Evolutionary conservation across 2,888 invertebrate species (phyloP), one percentile per base, ranked within the genome.

Genomic region (Eilema griseolum): DNA sequence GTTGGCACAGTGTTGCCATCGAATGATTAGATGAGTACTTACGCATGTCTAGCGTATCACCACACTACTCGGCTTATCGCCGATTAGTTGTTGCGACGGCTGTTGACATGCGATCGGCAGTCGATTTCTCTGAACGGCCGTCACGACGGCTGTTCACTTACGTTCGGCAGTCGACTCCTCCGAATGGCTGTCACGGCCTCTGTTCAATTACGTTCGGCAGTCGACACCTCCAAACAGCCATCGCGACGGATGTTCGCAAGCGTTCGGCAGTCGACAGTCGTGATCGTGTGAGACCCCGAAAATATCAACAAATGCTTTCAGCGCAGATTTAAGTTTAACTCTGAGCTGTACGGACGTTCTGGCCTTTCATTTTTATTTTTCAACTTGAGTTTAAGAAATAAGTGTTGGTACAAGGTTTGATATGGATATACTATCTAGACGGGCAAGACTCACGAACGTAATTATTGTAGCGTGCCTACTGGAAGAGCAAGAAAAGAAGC

Each of bases 11-110:
- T n/a, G n/a, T n/a, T n/a, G n/a, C n/a, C n/a, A n/a, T n/a, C n/a
- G n/a, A n/a, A n/a, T n/a, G n/a, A n/a, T n/a, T n/a, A n/a, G n/a
- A n/a, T n/a, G n/a, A n/a, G n/a, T n/a, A n/a, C n/a, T n/a, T n/a
- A n/a, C n/a, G n/a, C n/a, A n/a, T n/a, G n/a, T n/a, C n/a, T n/a
- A n/a, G 23, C 56, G 37, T 37, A 37, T 37, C 37, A 37, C 37
- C 37, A 37, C 37, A 37, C 37, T 37, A 12, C 37, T 37, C 12
- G 37, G 12, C 37, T 61, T 61, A 61, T 61, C 61, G 61, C 61
- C 61, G 61, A 61, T 61, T 20, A 61, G 61, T 12, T 61, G 61
- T 61, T 61, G 61, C 61, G 61, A 61, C 31, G 61, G 61, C 31
- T 61, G 61, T 61, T 31, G 61, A 31, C 61, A 31, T 61, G 14